Percentiles rank a stretch among this genome's conserved stretches.
phyloP scores from a whole-genome alignment of 1,140 invertebrate genomes.

The Bombus terrestris region DNA sequence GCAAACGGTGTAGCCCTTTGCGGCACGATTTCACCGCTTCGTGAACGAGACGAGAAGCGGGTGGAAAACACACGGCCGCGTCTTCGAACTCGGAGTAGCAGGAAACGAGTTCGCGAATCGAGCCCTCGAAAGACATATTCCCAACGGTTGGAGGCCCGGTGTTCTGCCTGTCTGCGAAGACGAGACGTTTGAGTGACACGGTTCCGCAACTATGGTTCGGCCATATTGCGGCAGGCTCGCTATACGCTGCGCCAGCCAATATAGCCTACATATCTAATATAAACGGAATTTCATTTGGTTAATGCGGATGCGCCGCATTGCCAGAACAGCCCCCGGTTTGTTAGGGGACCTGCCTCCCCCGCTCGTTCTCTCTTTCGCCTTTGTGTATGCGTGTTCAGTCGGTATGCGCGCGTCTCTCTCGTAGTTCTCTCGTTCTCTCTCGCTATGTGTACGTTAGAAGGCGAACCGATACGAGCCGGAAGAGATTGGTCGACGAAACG shows the following conservation, averaged over 20 bases:
- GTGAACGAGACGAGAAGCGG: not conserved
- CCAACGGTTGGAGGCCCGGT: not conserved
- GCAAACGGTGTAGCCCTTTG: slow-evolving; percentile 7
- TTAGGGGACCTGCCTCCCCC: not conserved
- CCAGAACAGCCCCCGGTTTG: slow-evolving; percentile 33
- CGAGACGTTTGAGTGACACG: slow-evolving; percentile 54
- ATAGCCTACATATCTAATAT: slow-evolving; percentile 44
- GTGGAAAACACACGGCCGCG: not conserved
- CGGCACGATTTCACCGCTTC: not conserved
- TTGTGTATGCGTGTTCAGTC: not conserved
- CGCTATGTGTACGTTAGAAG: not conserved
- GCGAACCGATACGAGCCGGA: slow-evolving; percentile 5
- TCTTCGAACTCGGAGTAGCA: not conserved
- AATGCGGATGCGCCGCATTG: slow-evolving; percentile 47
- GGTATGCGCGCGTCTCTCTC: not conserved
- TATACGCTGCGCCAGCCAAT: slow-evolving; percentile 40
- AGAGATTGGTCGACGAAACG: slow-evolving; percentile 7
- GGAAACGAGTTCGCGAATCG: slow-evolving; percentile 35
- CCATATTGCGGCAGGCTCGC: slow-evolving; percentile 31
- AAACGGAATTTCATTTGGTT: slow-evolving; percentile 57
- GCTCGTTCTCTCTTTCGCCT: not conserved
- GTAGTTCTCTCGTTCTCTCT: not conserved
- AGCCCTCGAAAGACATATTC: slow-evolving; percentile 39
- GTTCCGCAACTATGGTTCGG: slow-evolving; percentile 38
- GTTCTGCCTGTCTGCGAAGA: slow-evolving; percentile 31